A percentile compares a stretch with the other conserved stretches of the same genome.
These are phyloP conservation scores for Phycodurus eques DNA, from an alignment of 2,113 vertebrate genomes.

Conservation along the genomic window DNA sequence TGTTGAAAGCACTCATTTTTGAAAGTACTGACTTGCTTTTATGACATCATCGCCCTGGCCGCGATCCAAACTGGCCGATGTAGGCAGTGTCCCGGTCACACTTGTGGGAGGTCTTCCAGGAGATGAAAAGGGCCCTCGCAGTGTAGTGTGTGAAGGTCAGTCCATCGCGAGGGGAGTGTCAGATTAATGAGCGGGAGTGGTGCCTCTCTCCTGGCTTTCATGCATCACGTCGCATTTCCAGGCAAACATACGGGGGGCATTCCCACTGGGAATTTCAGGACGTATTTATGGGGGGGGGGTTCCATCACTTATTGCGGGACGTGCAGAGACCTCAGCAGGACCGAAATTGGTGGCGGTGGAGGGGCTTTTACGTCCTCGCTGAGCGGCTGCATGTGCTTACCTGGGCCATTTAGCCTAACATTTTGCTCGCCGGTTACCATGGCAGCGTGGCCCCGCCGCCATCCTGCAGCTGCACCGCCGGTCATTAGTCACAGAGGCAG, in stretches of 20 bases:
- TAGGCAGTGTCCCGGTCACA: constrained; percentile 13
- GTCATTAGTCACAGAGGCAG: constrained; percentile 67
- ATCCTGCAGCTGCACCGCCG: constrained; percentile 51
- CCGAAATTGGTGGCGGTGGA: constrained; percentile 4
- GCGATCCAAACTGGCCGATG: constrained; percentile 7
- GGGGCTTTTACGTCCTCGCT: constrained; percentile 20
- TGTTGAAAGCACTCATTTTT: background rate
- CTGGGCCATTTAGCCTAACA: constrained; percentile 47
- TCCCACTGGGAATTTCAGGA: constrained; percentile 48
- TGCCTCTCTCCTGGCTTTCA: constrained; percentile 49
- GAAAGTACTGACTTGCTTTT: constrained; percentile 7
- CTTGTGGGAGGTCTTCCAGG: constrained; percentile 35
- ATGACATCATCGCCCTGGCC: background rate
- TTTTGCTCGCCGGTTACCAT: constrained; percentile 55
- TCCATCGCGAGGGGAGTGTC: constrained; percentile 46
- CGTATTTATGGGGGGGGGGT: constrained; percentile 58
- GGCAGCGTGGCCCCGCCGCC: constrained; percentile 37
- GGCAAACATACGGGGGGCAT: constrained; percentile 52
- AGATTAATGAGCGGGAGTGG: constrained; percentile 60
- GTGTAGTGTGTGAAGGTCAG: constrained; percentile 56
- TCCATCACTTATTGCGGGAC: constrained; percentile 52
- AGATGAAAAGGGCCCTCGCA: constrained; percentile 32
- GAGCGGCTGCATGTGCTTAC: constrained; percentile 30
- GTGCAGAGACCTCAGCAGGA: constrained; percentile 37
- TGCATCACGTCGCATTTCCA: constrained; percentile 59